These are phyloP conservation scores for Electrona antarctica DNA, from an alignment of 2,113 vertebrate genomes.

Conservation along the genomic window DNA sequence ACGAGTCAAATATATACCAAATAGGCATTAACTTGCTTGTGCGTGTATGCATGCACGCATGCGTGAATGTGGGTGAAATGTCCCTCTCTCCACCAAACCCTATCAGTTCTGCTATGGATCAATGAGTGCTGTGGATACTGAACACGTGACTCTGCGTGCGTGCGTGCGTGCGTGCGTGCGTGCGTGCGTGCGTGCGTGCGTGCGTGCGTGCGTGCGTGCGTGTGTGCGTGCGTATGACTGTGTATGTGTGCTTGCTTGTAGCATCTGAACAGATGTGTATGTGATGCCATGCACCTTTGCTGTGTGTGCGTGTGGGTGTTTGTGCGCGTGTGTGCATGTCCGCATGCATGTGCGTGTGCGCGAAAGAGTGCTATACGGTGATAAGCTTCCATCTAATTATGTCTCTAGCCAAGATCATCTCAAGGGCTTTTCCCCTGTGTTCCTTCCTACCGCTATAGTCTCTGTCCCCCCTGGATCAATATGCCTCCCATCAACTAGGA, in stretches of 20 bases:
- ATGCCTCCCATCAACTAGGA: conserved; percentile 12
- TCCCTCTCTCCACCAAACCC: conserved; percentile 31
- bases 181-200: conserved; percentile 6
- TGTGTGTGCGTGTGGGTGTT: conserved; percentile 22
- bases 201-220: neutral
- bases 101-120: conserved; percentile 58
- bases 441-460: conserved; percentile 43
- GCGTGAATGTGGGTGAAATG: neutral
- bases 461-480: conserved; percentile 51
- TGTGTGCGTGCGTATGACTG: neutral
- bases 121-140: conserved; percentile 15
- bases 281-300: neutral
- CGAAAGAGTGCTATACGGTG: conserved; percentile 34
- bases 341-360: conserved; percentile 1
- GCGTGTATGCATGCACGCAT: neutral
- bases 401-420: conserved; percentile 58
- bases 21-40: neutral
- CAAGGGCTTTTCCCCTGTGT: conserved; percentile 52
- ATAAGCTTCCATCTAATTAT: conserved; percentile 56
- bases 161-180: conserved; percentile 11
- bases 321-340: conserved; percentile 6
- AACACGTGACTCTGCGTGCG: conserved; percentile 29
- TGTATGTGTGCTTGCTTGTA: conserved; percentile 40
- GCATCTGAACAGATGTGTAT: conserved; percentile 17
- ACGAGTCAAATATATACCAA: neutral